Conservation (phyloP, 2,797 vertebrate species). For the Semaprochilodus insignis region DNA sequence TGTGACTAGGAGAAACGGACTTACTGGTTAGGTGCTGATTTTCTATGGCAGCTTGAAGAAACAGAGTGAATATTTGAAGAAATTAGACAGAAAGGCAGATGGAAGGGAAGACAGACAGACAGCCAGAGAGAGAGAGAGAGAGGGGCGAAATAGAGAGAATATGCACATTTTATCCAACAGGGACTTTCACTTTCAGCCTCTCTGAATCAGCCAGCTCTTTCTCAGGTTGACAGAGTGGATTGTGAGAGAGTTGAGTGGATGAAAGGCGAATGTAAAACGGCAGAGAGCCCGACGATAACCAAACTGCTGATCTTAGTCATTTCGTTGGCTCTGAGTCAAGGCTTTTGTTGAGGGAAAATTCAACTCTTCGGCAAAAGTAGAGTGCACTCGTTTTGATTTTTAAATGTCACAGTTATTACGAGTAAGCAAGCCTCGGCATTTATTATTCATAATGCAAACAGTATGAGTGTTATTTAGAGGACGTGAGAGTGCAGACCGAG, state of each 20-base stretch:
- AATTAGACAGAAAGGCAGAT: constrained; percentile 53
- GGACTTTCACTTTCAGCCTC: constrained; percentile 50
- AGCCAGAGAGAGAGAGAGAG: constrained; percentile 69
- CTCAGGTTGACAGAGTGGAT: constrained; percentile 60
- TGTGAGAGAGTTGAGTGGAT: constrained; percentile 52
- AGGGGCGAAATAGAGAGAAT: constrained; percentile 63
- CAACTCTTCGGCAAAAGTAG: constrained; percentile 58
- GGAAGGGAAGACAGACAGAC: not conserved
- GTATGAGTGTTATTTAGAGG: constrained; percentile 49
- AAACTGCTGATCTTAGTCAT: constrained; percentile 67
- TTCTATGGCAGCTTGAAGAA: constrained; percentile 43
- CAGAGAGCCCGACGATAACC: constrained; percentile 61
- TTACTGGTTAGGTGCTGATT: constrained; percentile 50
- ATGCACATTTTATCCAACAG: constrained; percentile 65
- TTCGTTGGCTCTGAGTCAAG: constrained; percentile 60
- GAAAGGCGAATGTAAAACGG: constrained; percentile 61
- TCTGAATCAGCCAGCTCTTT: constrained; percentile 54
- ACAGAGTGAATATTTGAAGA: constrained; percentile 7
- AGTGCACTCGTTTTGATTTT: constrained; percentile 63
- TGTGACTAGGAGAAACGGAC: constrained; percentile 66
- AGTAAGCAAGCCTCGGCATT: constrained; percentile 57
- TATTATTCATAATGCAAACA: constrained; percentile 63
- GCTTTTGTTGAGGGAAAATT: constrained; percentile 64
- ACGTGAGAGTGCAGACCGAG: constrained; percentile 36
- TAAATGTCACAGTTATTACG: constrained; percentile 65